A percentile compares a stretch with the other conserved stretches of the same genome.
Conservation (phyloP, 2,113 vertebrate genomes). For the Archilochus colubris region DNA sequence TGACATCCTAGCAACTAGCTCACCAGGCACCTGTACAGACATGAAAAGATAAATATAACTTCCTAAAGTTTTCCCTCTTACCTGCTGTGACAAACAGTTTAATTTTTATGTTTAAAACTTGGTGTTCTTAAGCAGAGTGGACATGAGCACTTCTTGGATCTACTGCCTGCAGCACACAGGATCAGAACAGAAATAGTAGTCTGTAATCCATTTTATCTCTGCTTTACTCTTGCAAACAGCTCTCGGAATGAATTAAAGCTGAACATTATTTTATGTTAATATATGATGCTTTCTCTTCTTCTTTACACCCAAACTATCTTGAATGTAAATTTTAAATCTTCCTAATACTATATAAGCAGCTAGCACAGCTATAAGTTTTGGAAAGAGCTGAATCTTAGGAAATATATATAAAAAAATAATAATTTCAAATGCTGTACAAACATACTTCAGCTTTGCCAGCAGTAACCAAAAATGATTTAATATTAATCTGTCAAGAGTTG, state of each 20-base stretch:
- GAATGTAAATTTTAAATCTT: not conserved
- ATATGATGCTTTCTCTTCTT: not conserved
- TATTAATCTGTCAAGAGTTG: not conserved
- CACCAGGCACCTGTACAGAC: not conserved
- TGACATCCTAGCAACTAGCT: not conserved
- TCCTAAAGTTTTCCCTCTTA: not conserved
- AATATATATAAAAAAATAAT: not conserved
- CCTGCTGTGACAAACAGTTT: not conserved
- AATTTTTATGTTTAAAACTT: not conserved
- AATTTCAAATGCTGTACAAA: not conserved
- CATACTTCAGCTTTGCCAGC: fast-evolving
- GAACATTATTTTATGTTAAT: not conserved
- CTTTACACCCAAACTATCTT: not conserved
- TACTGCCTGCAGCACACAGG: not conserved
- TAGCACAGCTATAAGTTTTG: not conserved
- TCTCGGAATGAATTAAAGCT: not conserved
- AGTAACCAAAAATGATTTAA: not conserved
- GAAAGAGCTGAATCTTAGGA: not conserved
- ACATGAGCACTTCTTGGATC: not conserved
- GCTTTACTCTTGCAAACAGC: not conserved
- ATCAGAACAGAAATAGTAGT: not conserved
- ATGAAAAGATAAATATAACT: not conserved
- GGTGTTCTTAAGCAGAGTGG: not conserved
- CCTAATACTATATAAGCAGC: not conserved
- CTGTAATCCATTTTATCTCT: not conserved